Conservation (phyloP, 2,113 vertebrate species). For the Dermatemys mawii region DNA sequence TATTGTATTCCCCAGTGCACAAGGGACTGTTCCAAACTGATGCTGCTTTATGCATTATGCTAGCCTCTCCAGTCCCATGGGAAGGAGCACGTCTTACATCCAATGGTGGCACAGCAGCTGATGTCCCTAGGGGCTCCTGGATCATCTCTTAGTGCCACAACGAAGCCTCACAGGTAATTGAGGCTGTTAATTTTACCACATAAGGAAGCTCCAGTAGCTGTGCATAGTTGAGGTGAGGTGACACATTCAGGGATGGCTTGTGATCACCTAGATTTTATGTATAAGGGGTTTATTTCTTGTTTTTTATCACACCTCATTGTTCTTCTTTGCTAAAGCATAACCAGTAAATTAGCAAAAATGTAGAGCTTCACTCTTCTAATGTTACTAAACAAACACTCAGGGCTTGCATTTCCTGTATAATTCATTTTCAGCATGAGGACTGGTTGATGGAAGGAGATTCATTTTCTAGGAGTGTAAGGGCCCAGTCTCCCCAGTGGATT, state of each 20-base stretch:
- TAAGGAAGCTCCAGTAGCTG: background rate
- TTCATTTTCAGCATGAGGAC: conserved; percentile 36
- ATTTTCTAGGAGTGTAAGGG: background rate
- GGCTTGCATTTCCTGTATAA: conserved; percentile 21
- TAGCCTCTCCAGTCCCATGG: background rate
- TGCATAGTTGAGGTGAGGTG: background rate
- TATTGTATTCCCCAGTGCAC: background rate
- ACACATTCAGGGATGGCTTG: background rate
- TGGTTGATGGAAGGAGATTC: conserved; percentile 40
- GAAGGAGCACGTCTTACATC: background rate
- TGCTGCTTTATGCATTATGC: background rate
- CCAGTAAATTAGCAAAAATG: background rate
- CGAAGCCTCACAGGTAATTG: background rate
- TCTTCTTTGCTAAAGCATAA: conserved; percentile 54
- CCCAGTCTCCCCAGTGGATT: background rate
- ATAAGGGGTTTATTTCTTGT: conserved; percentile 41
- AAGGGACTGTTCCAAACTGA: background rate
- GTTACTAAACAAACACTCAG: conserved; percentile 45
- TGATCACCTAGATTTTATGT: conserved; percentile 37
- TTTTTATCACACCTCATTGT: conserved; percentile 43
- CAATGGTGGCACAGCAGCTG: background rate
- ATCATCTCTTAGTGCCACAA: background rate
- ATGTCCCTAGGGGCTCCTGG: background rate
- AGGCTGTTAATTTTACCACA: background rate
- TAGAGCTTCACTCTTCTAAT: background rate